Base-by-base conservation (phyloP, 1,140 invertebrate genomes). In the Trichomalopsis sarcophagae region DNA sequence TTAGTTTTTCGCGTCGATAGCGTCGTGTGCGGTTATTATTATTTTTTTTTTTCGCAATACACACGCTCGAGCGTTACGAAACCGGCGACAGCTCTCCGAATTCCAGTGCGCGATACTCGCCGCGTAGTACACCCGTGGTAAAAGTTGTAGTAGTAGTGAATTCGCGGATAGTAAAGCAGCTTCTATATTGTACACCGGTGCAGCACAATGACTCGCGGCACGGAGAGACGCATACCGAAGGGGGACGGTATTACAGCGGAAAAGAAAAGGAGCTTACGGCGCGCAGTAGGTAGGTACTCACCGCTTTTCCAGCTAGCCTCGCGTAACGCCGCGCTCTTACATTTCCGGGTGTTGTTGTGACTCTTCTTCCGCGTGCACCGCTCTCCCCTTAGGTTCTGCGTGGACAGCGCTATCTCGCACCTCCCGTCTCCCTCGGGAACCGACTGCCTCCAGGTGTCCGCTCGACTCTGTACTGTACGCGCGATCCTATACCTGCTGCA, bases 261-360 rank as follows among this genome's bases (percentile, higher is more conserved):
- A 71, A 71, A 71, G 11, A 71, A 62, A 62, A n/a, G 55, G 55
- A 27, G 68, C 68, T 10, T n/a, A n/a, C 68, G 14, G 27, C 27
- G 10, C 68, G 13, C 33, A 36, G 33, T 11, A 71, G n/a, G 11
- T 30, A 30, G 21, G 30, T 69, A 80, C 66, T 84, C 79, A 81
- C 82, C 66, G 66, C 40, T 81, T 14, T 66, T 82, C 30, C 47
- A 79, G 76, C 23, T n/a, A 33, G 21, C 44, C 71, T 66, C 40
- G 14, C 33, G 21, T 40, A 47, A n/a, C 73, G 33, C 73, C 17
- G 68, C 21, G 27, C 68, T 71, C 13, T 71, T 33, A 33, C 68
- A 30, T 71, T 33, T 71, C 68, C 68, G 11, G 68, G 23, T 71
- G 68, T 71, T 33, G 68, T 71, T 33, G 68, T 30, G 68, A 0